A percentile compares a stretch with the other conserved stretches of the same genome.
Conservation (phyloP, 2,113 vertebrate species). For the Laticauda colubrina region DNA sequence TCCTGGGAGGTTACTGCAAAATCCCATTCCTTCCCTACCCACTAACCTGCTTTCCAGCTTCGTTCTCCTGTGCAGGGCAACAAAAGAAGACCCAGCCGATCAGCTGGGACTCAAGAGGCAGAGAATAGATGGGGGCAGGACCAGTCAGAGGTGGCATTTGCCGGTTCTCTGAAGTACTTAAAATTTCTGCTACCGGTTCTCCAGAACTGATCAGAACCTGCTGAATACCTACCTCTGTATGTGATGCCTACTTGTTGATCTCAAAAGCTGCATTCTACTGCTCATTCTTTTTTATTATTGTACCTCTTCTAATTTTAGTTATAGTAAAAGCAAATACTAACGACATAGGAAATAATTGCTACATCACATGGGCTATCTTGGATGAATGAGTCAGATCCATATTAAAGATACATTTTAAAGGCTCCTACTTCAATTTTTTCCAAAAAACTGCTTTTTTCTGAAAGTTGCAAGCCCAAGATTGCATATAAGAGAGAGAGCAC, state of each 20-base stretch:
- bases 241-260: neutral
- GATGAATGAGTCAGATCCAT: neutral
- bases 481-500: no score
- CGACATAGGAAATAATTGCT: neutral
- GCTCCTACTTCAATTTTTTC: neutral
- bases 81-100: no score
- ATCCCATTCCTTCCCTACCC: no score
- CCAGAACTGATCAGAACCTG: no score
- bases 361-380: neutral
- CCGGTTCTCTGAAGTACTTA: no score
- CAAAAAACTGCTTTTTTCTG: neutral
- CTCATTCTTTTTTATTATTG: neutral
- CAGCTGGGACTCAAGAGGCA: no score
- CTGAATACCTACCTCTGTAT: neutral
- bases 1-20: no score
- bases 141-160: no score
- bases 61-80: no score
- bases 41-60: no score
- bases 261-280: neutral
- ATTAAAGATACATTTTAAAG: neutral
- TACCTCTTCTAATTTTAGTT: neutral
- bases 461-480: neutral
- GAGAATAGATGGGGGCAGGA: no score
- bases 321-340: neutral
- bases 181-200: no score